Evolutionary conservation across 1,140 invertebrate species (phyloP), one percentile per base, ranked within the genome.

Genomic region (Zaprionus kolodkinae): DNA sequence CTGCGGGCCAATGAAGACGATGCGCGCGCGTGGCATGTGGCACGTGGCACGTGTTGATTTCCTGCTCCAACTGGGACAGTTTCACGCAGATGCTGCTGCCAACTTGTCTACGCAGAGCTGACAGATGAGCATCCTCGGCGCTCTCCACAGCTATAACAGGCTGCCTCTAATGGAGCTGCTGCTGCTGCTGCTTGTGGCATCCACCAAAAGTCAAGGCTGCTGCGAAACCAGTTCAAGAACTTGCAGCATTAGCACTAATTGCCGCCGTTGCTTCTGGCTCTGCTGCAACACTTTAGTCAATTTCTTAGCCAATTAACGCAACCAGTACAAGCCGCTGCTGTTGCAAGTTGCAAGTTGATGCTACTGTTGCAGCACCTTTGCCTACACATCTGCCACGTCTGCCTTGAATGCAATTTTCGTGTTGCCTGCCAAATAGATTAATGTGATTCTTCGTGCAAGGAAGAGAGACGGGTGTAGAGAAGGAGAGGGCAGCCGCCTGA

Each of bases 31-130:
- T 17, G 52, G 55, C 55, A 60, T 56, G 65, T 73, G 65, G 40
- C 40, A 43, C 40, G 40, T 30, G 54, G 56, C 64, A 73, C 65
- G 57, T 73, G 71, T 73, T 73, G 65, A 73, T 69, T 62, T 69
- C 65, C 30, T 27, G 30, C 36, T 48, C 54, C 54, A 45, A 56
- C 57, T 54, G 71, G 71, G 57, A 62, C 48, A 62, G 21, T 62
- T 73, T 62, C 35, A 12, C 27, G 27, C 48, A 62, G 68, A 55
- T 61, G 57, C 13, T 21, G 71, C 64, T 66, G 63, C 35, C 55
- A 59, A 60, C 27, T 55, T 56, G 60, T 64, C 50, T 55, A 11
- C n/a, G 12, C 4, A 50, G 10, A 50, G 10, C 15, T 55, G 50
- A 63, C 62, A 43, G 35, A 43, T 55, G 50, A 65, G 21, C 10